Conservation (phyloP, 2,888 invertebrate genomes). For the Cantharis lateralis region DNA sequence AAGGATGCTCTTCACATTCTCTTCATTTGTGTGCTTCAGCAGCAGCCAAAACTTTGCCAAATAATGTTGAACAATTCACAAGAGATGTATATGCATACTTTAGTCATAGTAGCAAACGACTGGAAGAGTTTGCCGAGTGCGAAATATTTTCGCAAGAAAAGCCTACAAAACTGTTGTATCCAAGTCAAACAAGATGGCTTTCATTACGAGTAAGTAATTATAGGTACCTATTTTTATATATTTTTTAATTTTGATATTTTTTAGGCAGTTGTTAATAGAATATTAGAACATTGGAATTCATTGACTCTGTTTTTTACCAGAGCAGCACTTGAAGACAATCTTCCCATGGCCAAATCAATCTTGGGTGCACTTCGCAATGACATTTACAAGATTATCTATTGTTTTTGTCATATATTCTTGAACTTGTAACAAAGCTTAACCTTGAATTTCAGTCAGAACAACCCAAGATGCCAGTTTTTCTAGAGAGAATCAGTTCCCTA, state of each 20-base stretch:
- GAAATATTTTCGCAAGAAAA: constrained; percentile 19
- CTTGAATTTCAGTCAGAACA: constrained; percentile 17
- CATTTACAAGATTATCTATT: constrained; percentile 14
- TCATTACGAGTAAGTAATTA: constrained; percentile 13
- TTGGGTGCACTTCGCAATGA: constrained; percentile 4
- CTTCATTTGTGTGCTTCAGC: background rate
- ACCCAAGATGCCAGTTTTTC: constrained; percentile 1
- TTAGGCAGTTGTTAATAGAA: background rate
- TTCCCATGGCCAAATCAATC: background rate
- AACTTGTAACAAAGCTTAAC: constrained; percentile 15
- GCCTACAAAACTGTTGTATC: constrained; percentile 19
- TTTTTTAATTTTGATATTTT: background rate
- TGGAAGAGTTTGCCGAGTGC: constrained; percentile 18
- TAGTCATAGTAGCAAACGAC: constrained; percentile 15
- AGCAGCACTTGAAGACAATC: background rate
- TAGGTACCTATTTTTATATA: background rate
- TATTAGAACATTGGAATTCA: constrained; percentile 9
- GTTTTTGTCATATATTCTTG: constrained; percentile 16
- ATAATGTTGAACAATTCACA: background rate
- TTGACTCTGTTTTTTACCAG: background rate
- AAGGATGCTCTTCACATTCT: constrained; percentile 21
- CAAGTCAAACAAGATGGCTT: constrained; percentile 31
- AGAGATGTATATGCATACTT: constrained; percentile 19
- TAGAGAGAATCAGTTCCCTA: background rate
- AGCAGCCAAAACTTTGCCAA: background rate